A percentile compares a stretch with the other conserved stretches of the same genome.
phyloP scores from a whole-genome alignment of 2,113 vertebrate genomes.

The Leuciscus idus region DNA sequence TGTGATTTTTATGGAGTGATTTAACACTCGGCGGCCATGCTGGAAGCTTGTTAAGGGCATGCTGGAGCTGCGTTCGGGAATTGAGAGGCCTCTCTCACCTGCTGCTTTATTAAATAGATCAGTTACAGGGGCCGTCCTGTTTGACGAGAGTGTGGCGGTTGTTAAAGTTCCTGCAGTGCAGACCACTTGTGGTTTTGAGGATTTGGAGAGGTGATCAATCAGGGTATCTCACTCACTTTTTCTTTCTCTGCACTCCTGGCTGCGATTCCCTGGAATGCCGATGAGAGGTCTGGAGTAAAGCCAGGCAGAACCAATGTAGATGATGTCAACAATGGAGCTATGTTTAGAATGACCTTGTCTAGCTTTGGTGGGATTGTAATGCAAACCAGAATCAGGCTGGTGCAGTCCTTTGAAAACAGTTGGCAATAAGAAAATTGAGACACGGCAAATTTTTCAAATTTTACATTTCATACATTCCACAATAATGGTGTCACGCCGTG shows the following conservation, averaged over 20 bases:
- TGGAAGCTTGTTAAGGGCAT: constrained; percentile 51
- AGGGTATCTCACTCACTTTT: constrained; percentile 42
- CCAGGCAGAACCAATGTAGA: constrained; percentile 43
- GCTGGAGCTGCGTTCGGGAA: constrained; percentile 9
- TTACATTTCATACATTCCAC: constrained; percentile 22
- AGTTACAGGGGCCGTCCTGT: constrained; percentile 39
- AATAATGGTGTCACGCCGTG: neutral
- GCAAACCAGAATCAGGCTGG: constrained; percentile 45
- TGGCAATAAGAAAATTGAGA: constrained; percentile 44
- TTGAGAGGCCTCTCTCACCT: constrained; percentile 37
- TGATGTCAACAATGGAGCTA: constrained; percentile 45
- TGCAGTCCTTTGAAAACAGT: constrained; percentile 56
- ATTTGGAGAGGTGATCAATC: constrained; percentile 39
- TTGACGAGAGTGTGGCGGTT: constrained; percentile 23
- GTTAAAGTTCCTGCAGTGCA: constrained; percentile 31
- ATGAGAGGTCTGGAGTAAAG: constrained; percentile 49
- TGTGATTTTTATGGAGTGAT: constrained; percentile 50
- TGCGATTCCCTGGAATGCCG: constrained; percentile 47
- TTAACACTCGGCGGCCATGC: constrained; percentile 41
- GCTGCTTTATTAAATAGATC: constrained; percentile 52
- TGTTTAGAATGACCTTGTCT: constrained; percentile 49
- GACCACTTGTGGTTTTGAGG: constrained; percentile 18
- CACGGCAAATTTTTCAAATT: neutral
- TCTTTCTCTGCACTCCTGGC: constrained; percentile 9
- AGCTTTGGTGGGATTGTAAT: constrained; percentile 39